Base-by-base conservation (phyloP, 2,797 vertebrate species). In the Spondyliosoma cantharus region DNA sequence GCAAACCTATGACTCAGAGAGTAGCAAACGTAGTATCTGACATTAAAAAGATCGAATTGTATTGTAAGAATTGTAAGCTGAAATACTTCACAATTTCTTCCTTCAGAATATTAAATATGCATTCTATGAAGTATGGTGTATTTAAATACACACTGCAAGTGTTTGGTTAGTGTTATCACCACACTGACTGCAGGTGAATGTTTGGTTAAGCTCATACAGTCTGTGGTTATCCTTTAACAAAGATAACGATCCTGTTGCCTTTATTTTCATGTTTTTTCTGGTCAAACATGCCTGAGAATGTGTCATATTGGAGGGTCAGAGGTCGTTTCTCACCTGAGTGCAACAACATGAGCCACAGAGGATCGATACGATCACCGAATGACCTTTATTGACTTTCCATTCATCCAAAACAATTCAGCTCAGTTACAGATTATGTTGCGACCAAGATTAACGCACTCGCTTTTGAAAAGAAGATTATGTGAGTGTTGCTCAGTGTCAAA, bases 261-360 rank as follows among this genome's bases (percentile, higher is more conserved):
- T 54, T 49, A 49, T 61, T 32, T 71, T 48, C 19, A 62, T 46
- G 64, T 5, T 46, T 53, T 53, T 63, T 79, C 29, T 48, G 2
- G 32, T 57, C 64, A 79, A 81, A 79, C 75, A 79, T 4, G 63
- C 71, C 74, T 76, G 74, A 71, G 80, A 88, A 80, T 16, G 32
- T 52, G 56, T 54, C 76, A 84, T 56, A 57, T 65, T 74, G 50
- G n/a, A 57, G 37, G 63, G 71, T 78, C 71, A 66, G 29, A 68
- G 68, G 76, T 76, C 7, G 24, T 25, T 32, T 70, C 56, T 63
- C 71, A 65, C 42, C 46, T 43, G n/a, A 74, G 27, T n/a, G 5
- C 20, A 32, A 71, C 25, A 66, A 57, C 56, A 74, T 11, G 29
- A 76, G 50, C 8, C 15, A 49, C 2, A 1, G 6, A 24, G 32